phyloP scores from a whole-genome alignment of 2,888 invertebrate genomes.

The Nyleta sp. region DNA sequence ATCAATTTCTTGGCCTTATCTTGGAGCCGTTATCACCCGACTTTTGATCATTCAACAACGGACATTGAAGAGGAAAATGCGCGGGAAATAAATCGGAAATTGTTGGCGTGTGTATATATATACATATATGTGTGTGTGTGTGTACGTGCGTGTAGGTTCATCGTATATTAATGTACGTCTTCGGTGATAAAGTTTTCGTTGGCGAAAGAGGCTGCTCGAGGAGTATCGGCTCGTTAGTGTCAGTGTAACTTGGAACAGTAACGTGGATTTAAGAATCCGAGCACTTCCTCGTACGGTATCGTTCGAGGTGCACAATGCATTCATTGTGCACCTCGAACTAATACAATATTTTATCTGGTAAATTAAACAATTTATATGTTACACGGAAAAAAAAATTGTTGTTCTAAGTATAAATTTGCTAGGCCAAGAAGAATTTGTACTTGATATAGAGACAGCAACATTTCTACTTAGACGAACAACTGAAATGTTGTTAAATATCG shows the following conservation, averaged over 20 bases:
- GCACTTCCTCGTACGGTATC: conserved; percentile 17
- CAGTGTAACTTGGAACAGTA: conserved; percentile 9
- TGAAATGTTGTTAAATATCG: no score
- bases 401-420: no score
- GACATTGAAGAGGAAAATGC: conserved; percentile 32
- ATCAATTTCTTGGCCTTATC: conserved; percentile 31
- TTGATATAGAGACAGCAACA: no score
- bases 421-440: no score
- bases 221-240: conserved; percentile 32
- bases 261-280: conserved; percentile 44
- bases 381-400: no score
- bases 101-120: conserved; percentile 1
- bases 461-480: no score
- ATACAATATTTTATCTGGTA: no score
- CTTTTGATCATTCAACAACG: conserved; percentile 27
- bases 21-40: no score
- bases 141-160: no score
- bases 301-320: conserved; percentile 10
- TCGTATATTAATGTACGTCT: no score
- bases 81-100: conserved; percentile 34
- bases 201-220: conserved; percentile 1
- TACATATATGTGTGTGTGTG: background rate
- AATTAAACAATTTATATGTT: no score
- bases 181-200: conserved; percentile 25
- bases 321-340: no score